A percentile compares a stretch with the other conserved stretches of the same genome.
phyloP scores from a whole-genome alignment of 2,113 vertebrate genomes.

The Quiscalus mexicanus region DNA sequence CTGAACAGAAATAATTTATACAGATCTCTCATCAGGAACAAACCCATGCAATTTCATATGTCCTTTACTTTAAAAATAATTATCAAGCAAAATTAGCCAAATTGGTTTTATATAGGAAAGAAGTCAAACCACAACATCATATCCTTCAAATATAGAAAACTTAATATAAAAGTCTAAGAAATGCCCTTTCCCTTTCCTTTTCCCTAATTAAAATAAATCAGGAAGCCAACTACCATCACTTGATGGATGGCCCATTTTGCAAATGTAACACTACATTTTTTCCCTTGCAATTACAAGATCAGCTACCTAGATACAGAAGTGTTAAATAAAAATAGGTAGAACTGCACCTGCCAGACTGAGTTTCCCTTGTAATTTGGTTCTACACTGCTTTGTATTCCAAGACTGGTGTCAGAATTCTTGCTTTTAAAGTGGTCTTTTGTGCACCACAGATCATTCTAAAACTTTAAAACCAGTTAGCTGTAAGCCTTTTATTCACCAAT shows the following conservation, averaged over 20 bases:
- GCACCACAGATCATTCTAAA: background rate
- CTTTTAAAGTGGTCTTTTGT: background rate
- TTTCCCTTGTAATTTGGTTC: background rate
- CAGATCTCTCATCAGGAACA: background rate
- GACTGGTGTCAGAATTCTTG: background rate
- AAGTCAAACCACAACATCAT: background rate
- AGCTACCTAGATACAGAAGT: background rate
- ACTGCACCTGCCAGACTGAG: background rate
- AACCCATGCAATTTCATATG: background rate
- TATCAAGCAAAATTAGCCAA: background rate
- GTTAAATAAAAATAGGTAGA: background rate
- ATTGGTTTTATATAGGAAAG: background rate
- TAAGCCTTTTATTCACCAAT: background rate
- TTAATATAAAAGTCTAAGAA: background rate
- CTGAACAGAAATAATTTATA: background rate
- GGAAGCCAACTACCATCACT: background rate
- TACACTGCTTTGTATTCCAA: background rate
- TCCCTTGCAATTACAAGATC: background rate
- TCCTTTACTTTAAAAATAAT: background rate
- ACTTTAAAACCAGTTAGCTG: background rate
- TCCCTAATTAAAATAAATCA: background rate
- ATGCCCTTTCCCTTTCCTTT: background rate
- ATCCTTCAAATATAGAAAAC: background rate
- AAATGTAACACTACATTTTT: background rate
- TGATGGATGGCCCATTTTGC: background rate